Evolutionary conservation across 2,888 invertebrate species (phyloP), one percentile per base, ranked within the genome.

Genomic region (Leucozona laternaria): DNA sequence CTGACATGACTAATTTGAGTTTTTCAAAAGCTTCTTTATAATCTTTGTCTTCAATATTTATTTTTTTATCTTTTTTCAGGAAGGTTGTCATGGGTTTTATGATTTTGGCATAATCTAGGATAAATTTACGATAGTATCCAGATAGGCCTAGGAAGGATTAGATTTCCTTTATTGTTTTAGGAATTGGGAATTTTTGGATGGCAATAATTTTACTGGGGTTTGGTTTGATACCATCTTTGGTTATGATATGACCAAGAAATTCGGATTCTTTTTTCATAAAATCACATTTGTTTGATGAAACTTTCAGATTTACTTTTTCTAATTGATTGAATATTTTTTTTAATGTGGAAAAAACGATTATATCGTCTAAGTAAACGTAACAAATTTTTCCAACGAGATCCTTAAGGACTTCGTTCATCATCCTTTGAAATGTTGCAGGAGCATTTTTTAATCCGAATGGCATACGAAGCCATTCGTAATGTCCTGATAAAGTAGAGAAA

Each of bases 1-100:
- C 53, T 4, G 58, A 60, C 31, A 78, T 60, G 6, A 58, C 55
- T n/a, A 73, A 40, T 28, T 79, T 79, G 2, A 72, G 55, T 28
- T 72, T 79, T 48, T 78, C 60, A 8, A 78, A 78, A 4, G 70
- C 50, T 25, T 71, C 50, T 5, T 60, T 31, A 4, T 78, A 78
- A 4, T 53, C 43, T 5, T 28, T 34, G 7, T 68, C 37, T 13
- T 22, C 43, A 13, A 64, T 34, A 60, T 73, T 55, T 34, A 72
- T 17, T n/a, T 57, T 79, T 45, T 64, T 31, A 13, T 70, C 40
- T 20, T 68, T 79, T 55, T 68, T 71, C 1, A 79, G 11, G 4
- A 43, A 60, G 6, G 28, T 70, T 40, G 43, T 78, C 17, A 78
- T 10, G 0, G 62, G 62, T 17, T 53, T 40, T 13, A 45, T 45